Evolutionary conservation across 1,140 invertebrate genomes (phyloP).

Genomic region (Zaprionus ghesquierei): DNA sequence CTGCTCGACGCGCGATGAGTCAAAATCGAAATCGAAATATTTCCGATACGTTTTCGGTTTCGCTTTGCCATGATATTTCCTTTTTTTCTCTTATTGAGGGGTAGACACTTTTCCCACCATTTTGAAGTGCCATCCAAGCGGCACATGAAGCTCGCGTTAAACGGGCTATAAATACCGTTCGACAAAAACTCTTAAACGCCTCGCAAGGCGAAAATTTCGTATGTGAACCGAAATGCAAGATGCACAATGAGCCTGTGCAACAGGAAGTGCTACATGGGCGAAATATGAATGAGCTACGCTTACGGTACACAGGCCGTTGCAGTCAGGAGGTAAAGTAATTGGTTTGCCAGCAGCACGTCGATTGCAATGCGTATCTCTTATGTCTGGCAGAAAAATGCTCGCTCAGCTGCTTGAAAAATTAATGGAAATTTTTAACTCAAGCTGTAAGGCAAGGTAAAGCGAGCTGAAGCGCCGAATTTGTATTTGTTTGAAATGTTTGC

Average conservation of each 20-base stretch:
- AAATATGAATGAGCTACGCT: background rate
- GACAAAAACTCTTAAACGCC: background rate
- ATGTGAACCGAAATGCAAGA: background rate
- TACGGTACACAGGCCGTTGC: too few species aligned
- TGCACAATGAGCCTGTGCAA: background rate
- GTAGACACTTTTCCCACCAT: too few species aligned
- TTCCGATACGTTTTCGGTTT: slow-evolving; percentile 17
- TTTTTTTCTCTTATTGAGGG: too few species aligned
- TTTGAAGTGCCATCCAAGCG: background rate
- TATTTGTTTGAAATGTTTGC: too few species aligned
- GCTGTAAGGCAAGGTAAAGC: too few species aligned
- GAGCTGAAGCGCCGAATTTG: too few species aligned
- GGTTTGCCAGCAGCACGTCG: too few species aligned
- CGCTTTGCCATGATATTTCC: background rate
- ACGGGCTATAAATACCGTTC: background rate
- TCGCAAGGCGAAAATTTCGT: background rate
- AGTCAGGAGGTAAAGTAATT: too few species aligned
- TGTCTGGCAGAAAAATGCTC: too few species aligned
- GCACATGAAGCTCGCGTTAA: background rate
- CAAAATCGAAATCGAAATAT: slow-evolving; percentile 3
- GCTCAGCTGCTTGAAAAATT: too few species aligned
- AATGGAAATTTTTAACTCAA: too few species aligned
- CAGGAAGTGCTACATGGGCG: background rate
- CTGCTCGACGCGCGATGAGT: slow-evolving; percentile 15
- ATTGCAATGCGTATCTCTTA: too few species aligned